Base-by-base conservation (phyloP, 1,140 invertebrate genomes). In the Varroa destructor region DNA sequence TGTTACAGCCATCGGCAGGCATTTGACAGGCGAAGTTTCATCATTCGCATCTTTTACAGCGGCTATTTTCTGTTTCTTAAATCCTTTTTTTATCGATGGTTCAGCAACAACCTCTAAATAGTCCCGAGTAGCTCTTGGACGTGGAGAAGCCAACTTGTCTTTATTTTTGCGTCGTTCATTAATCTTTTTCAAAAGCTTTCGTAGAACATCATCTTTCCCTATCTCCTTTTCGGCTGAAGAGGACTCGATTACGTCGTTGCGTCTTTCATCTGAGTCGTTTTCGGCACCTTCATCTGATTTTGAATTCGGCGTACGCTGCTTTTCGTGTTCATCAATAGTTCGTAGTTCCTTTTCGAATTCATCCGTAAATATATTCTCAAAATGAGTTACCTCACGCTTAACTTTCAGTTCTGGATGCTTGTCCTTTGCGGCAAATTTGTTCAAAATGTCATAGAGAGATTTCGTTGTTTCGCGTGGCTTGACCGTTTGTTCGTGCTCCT, bases 181-280 rank as follows among this genome's bases (percentile, higher is more conserved):
- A 12, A 46, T 37, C 40, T 67, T 67, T 67, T 67, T 67, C 40
- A 67, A 37, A 12, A 67, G 36, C 8, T 40, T 14, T 37, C 40
- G 12, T 37, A 67, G 8, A 8, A 67, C 61, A 67, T 25, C 61
- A 67, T 67, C 61, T 8, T 67, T 40, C 40, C 40, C 61, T 25
- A 12, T 67, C 61, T 67, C 61, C 40, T 1, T 37, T 67, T 12
- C 3, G 2, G 61, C 40, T 4, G 46, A 40, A 46, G 12, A 1
- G 3, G 37, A 37, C 37, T 67, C 61, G 10, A 43, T 46, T 40
- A 67, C 61, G 61, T 37, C 14, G 37, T 67, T 46, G 37, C 14
- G 40, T 37, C 14, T 4, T 14, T 67, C 61, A 67, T 67, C 61
- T 5, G 61, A 67, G 8, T 67, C 46, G 5, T 67, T 46, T 12